phyloP scores from a whole-genome alignment of 2,888 invertebrate species.

The Epirrhoe alternata region DNA sequence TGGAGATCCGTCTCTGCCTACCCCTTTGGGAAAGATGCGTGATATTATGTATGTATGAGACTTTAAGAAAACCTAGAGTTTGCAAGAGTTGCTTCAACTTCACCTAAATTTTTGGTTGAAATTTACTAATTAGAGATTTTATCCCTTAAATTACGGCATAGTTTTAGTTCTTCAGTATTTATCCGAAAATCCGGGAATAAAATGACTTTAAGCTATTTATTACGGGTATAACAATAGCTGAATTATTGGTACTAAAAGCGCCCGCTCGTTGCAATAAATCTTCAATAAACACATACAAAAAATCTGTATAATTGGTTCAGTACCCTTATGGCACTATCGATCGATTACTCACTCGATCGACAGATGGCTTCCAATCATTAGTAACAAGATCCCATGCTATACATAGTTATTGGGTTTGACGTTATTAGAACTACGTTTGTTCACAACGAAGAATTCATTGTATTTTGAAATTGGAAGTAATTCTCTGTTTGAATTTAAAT shows the following conservation, averaged over 20 bases:
- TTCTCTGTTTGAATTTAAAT: background rate
- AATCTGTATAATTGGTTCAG: constrained; percentile 29
- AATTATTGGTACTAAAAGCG: constrained; percentile 12
- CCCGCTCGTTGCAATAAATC: constrained; percentile 18
- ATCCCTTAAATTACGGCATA: background rate
- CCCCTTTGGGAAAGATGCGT: no score
- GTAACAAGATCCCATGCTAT: constrained; percentile 45
- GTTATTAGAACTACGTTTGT: constrained; percentile 19
- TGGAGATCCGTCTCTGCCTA: no score
- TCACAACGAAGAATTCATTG: background rate
- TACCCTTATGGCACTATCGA: constrained; percentile 49
- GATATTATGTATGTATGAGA: no score
- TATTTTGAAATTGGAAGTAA: background rate
- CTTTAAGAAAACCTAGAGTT: no score
- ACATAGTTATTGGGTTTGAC: constrained; percentile 29
- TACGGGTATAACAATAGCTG: constrained; percentile 2
- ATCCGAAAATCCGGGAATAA: background rate
- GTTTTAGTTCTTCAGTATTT: background rate
- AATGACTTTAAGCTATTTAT: constrained; percentile 3
- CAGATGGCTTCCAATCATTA: constrained; percentile 71
- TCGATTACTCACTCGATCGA: constrained; percentile 60
- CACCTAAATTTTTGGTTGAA: no score
- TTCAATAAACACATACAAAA: constrained; percentile 31
- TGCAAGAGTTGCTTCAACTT: no score
- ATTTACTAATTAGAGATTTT: no score